Evolutionary conservation across 2,113 vertebrate species (phyloP).

Genomic region (Aleadryas rufinucha): DNA sequence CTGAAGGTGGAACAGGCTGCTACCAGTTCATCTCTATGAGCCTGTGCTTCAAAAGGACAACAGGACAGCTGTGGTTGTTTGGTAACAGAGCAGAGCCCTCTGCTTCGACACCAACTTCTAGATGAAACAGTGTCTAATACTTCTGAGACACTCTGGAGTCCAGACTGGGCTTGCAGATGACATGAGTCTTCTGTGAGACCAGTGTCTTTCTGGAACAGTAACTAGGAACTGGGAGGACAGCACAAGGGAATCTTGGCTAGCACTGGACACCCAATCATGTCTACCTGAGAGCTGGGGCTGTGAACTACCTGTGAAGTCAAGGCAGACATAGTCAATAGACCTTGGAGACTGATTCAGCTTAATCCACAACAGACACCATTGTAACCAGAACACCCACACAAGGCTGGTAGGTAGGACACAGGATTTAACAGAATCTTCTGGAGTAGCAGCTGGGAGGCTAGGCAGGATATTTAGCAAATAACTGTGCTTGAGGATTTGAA

Average conservation of each 20-base stretch:
- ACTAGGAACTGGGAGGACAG: neutral
- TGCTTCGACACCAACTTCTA: neutral
- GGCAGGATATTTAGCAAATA: neutral
- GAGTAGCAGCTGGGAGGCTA: neutral
- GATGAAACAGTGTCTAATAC: neutral
- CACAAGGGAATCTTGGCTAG: neutral
- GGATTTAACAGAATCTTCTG: neutral
- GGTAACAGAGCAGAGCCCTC: neutral
- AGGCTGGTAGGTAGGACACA: neutral
- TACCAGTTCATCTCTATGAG: neutral
- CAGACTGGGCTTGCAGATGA: neutral
- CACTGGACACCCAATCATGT: neutral
- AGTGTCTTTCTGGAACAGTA: neutral
- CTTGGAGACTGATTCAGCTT: neutral
- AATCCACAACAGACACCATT: neutral
- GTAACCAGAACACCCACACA: neutral
- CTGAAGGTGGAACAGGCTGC: neutral
- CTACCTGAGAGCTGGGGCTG: neutral
- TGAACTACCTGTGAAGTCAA: neutral
- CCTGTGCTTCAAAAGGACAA: neutral
- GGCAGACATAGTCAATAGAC: neutral
- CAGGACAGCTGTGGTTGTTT: neutral
- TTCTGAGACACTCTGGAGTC: neutral
- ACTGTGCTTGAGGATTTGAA: neutral
- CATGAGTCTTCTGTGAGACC: neutral